phyloP scores from a whole-genome alignment of 2,797 vertebrate species.

The Phyllotis vaccarum region DNA sequence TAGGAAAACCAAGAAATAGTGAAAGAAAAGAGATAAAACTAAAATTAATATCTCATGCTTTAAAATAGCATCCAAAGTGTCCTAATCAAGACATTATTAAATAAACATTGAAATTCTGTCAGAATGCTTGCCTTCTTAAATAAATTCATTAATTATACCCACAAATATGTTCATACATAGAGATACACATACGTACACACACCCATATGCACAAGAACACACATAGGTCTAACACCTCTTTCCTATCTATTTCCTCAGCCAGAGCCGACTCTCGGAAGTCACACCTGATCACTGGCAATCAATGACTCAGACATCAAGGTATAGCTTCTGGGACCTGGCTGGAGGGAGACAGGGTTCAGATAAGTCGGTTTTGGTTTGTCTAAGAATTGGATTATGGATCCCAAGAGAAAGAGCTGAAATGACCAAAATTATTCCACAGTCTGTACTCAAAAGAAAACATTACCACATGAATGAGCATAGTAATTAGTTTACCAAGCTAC shows the following conservation, averaged over 20 bases:
- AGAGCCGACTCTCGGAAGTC: slow-evolving; percentile 43
- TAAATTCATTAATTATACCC: neutral
- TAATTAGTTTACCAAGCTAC: slow-evolving; percentile 81
- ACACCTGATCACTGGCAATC: slow-evolving; percentile 41
- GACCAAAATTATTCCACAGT: slow-evolving; percentile 74
- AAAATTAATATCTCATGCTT: neutral
- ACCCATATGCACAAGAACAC: no score
- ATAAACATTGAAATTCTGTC: neutral
- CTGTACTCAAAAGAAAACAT: slow-evolving; percentile 66
- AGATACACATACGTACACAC: neutral
- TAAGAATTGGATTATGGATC: slow-evolving; percentile 68
- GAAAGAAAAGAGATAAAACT: neutral
- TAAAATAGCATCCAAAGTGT: neutral
- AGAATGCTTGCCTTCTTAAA: slow-evolving; percentile 10
- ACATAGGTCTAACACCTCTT: neutral
- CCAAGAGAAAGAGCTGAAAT: slow-evolving; percentile 78
- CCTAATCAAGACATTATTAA: slow-evolving; percentile 10
- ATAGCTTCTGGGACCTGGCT: slow-evolving; percentile 17
- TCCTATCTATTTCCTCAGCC: neutral
- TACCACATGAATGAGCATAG: slow-evolving; percentile 68
- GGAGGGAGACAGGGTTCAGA: slow-evolving; percentile 18
- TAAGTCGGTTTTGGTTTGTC: slow-evolving; percentile 68
- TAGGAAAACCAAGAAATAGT: neutral
- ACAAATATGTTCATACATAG: neutral
- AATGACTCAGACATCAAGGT: slow-evolving; percentile 36